These are phyloP conservation scores for Trisateles emortualis DNA, from an alignment of 2,888 invertebrate species.

Conservation along the genomic window DNA sequence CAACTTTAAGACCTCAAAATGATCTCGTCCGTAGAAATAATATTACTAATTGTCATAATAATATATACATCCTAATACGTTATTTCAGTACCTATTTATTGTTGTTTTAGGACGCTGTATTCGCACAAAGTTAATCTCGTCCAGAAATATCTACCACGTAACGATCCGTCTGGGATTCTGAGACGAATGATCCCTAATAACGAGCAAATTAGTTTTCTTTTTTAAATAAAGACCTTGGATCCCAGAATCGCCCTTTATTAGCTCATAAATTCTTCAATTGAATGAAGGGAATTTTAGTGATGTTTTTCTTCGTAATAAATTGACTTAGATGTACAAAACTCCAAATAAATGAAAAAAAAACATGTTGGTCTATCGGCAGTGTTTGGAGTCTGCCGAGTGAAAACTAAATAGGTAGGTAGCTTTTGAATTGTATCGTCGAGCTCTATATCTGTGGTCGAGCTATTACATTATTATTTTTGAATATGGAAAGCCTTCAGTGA, in stretches of 20 bases:
- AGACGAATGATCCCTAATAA: conserved; percentile 43
- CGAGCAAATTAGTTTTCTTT: conserved; percentile 55
- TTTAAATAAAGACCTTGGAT: conserved; percentile 36
- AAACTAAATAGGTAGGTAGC: no score
- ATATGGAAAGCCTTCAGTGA: no score
- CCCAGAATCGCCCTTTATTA: conserved; percentile 21
- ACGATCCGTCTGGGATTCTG: conserved; percentile 39
- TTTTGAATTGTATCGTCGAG: no score
- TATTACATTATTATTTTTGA: no score
- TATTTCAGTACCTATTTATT: conserved; percentile 35
- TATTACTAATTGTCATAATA: not conserved
- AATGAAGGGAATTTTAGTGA: conserved; percentile 38
- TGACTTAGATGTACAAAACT: not conserved
- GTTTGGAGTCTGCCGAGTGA: no score
- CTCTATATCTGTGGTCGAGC: no score
- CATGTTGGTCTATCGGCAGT: no score
- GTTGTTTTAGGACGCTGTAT: conserved; percentile 48
- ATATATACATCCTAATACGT: not conserved
- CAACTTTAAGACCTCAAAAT: not conserved
- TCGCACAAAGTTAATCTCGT: conserved; percentile 49
- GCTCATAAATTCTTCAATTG: conserved; percentile 27
- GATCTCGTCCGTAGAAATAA: not conserved
- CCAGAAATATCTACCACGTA: conserved; percentile 45
- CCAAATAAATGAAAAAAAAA: not conserved
- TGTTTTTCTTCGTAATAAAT: conserved; percentile 22